These are phyloP conservation scores for Sebastes schlegelii DNA, from an alignment of 2,113 vertebrate genomes.

Conservation along the genomic window DNA sequence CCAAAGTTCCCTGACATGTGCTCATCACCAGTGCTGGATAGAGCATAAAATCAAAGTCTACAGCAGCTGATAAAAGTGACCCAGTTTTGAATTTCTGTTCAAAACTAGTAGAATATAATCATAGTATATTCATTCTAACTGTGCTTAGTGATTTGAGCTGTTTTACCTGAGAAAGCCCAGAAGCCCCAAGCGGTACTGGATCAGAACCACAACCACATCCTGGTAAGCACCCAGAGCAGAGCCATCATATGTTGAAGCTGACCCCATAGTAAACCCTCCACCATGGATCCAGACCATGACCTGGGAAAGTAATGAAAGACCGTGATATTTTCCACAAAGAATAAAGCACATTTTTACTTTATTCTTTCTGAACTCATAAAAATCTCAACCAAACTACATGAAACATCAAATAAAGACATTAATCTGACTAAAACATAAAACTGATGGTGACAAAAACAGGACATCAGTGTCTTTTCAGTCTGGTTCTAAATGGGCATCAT, in stretches of 20 bases:
- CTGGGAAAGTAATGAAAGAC: constrained; percentile 68
- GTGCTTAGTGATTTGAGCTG: neutral
- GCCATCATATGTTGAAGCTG: constrained; percentile 84
- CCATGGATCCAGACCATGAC: constrained; percentile 93
- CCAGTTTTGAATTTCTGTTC: neutral
- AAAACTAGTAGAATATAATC: neutral
- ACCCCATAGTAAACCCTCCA: constrained; percentile 76
- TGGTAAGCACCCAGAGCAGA: constrained; percentile 87
- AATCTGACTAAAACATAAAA: neutral
- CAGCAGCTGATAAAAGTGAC: neutral
- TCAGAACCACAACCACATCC: constrained; percentile 87
- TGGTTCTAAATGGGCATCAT: neutral
- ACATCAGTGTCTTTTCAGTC: neutral
- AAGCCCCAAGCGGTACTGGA: constrained; percentile 90
- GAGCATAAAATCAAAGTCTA: neutral
- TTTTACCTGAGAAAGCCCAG: constrained; percentile 88
- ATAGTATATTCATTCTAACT: neutral
- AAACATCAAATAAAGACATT: neutral
- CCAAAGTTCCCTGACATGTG: constrained; percentile 89
- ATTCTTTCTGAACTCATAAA: neutral
- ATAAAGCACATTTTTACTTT: neutral
- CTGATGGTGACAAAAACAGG: neutral
- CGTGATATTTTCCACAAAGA: neutral
- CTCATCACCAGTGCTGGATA: constrained; percentile 89
- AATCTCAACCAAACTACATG: neutral